phyloP scores from a whole-genome alignment of 2,113 vertebrate species.

The Oryzias curvinotus region DNA sequence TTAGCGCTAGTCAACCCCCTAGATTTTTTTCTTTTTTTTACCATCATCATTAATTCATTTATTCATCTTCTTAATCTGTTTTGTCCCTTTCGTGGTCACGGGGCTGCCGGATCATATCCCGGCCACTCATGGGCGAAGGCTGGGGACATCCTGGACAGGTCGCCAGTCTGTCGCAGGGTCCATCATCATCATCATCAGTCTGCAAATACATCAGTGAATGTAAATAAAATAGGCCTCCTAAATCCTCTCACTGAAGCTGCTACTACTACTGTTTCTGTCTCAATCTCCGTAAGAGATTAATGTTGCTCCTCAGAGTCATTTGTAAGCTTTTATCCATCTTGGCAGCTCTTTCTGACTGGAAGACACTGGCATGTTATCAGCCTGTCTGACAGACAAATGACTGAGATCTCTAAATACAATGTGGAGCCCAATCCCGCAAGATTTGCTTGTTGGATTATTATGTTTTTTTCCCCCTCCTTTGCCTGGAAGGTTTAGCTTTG shows the following conservation, averaged over 20 bases:
- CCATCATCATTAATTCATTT: too few species aligned
- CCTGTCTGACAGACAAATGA: constrained; percentile 36
- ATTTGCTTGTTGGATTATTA: constrained; percentile 35
- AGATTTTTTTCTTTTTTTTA: constrained; percentile 42
- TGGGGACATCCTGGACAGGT: too few species aligned
- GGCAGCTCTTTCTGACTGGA: constrained; percentile 31
- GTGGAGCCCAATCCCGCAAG: constrained; percentile 17
- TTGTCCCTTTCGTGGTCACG: too few species aligned
- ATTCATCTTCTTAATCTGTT: too few species aligned
- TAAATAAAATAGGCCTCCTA: constrained; percentile 60
- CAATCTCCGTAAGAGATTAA: constrained; percentile 49
- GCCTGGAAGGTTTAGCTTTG: neutral
- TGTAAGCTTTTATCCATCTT: constrained; percentile 48
- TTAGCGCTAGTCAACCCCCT: constrained; percentile 11
- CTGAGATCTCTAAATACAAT: constrained; percentile 15
- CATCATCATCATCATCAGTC: constrained; percentile 42
- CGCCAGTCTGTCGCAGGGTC: too few species aligned
- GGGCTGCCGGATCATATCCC: too few species aligned
- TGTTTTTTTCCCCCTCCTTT: constrained; percentile 16
- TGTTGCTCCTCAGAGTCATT: constrained; percentile 37
- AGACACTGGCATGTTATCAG: constrained; percentile 36
- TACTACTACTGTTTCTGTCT: constrained; percentile 47
- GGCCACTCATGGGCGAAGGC: too few species aligned
- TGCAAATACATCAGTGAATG: constrained; percentile 33
- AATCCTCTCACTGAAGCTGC: constrained; percentile 54